phyloP scores from a whole-genome alignment of 2,113 vertebrate genomes.

The Fulica atra region DNA sequence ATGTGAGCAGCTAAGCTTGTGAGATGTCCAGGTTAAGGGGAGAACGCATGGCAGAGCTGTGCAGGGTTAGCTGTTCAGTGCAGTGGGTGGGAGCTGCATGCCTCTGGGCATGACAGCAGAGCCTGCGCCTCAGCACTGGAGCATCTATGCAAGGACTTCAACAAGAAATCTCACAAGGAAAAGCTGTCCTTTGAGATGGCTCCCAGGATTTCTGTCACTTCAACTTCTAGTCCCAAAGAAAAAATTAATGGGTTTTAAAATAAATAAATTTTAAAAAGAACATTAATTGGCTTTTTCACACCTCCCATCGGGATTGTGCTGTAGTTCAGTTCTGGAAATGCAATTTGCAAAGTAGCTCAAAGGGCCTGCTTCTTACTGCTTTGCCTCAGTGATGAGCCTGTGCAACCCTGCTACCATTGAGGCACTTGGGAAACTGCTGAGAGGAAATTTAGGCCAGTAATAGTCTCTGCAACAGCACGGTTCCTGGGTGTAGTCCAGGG shows the following conservation, averaged over 20 bases:
- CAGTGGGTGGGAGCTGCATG: background rate
- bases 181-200: background rate
- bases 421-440: background rate
- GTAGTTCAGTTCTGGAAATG: constrained; percentile 10
- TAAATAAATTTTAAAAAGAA: background rate
- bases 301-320: background rate
- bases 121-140: background rate
- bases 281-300: constrained; percentile 7
- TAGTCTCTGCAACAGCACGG: background rate
- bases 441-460: constrained; percentile 5
- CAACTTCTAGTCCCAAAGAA: background rate
- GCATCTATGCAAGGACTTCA: background rate
- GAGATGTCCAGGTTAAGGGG: background rate
- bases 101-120: background rate
- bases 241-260: background rate
- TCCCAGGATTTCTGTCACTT: background rate
- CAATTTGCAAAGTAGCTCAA: background rate
- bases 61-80: background rate
- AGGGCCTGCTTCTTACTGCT: background rate
- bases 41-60: background rate
- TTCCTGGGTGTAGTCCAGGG: constrained; percentile 25
- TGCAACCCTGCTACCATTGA: background rate
- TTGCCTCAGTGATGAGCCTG: background rate
- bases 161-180: background rate
- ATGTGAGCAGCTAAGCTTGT: background rate